Conservation (phyloP, 2,113 vertebrate genomes). For the pig (Sus scrofa) region DNA sequence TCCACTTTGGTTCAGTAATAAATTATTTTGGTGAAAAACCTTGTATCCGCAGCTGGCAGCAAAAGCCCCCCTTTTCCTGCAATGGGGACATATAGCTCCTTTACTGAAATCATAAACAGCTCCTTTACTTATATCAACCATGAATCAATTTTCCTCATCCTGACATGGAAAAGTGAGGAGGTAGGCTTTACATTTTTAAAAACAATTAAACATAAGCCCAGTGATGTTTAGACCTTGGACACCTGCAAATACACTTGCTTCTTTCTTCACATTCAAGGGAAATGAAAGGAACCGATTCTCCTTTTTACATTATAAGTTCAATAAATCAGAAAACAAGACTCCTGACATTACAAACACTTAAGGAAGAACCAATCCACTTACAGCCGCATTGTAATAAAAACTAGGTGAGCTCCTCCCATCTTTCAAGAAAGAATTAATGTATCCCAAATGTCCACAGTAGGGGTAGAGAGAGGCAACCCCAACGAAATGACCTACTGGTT, state of each 20-base stretch:
- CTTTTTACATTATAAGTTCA: constrained; percentile 81
- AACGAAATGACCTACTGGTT: neutral
- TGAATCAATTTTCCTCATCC: constrained; percentile 82
- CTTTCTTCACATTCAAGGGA: constrained; percentile 62
- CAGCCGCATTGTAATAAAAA: constrained; percentile 65
- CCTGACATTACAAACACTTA: constrained; percentile 78
- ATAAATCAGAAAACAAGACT: constrained; percentile 80
- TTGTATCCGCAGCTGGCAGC: constrained; percentile 55
- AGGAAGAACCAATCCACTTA: constrained; percentile 80
- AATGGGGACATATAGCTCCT: constrained; percentile 66
- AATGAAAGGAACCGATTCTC: constrained; percentile 80
- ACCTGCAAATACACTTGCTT: constrained; percentile 72
- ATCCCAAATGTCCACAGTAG: constrained; percentile 61
- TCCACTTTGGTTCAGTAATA: constrained; percentile 30
- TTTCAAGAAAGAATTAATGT: constrained; percentile 79
- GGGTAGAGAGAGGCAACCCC: neutral
- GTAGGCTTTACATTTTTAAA: constrained; percentile 75
- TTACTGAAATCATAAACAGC: constrained; percentile 78
- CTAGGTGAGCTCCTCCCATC: constrained; percentile 71
- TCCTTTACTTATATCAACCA: constrained; percentile 79
- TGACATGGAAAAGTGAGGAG: constrained; percentile 82
- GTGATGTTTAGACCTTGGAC: constrained; percentile 70
- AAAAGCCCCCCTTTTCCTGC: constrained; percentile 71
- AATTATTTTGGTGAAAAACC: constrained; percentile 62
- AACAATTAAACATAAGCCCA: constrained; percentile 76